phyloP scores from a whole-genome alignment of 2,888 invertebrate species.

The Lymantria dispar region DNA sequence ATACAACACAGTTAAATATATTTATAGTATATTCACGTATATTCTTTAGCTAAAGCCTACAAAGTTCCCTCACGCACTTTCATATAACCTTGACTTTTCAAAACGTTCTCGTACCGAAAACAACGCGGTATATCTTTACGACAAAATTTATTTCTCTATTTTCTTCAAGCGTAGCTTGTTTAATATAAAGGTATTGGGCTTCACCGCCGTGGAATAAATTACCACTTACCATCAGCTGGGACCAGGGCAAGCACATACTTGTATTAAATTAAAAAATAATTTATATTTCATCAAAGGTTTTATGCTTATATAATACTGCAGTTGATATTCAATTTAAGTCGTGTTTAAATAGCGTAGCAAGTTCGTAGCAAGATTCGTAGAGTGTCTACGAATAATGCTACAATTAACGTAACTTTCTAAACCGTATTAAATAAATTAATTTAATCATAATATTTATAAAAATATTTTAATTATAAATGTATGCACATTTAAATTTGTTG shows the following conservation, averaged over 20 bases:
- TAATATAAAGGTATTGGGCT: too few species aligned
- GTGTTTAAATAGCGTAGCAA: too few species aligned
- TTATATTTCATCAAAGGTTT: not conserved
- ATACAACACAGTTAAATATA: not conserved
- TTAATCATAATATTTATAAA: too few species aligned
- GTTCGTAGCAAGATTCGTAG: constrained; percentile 6
- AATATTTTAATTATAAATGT: not conserved
- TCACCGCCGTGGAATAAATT: too few species aligned
- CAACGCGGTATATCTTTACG: not conserved
- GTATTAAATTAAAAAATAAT: not conserved
- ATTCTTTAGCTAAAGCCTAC: constrained; percentile 2
- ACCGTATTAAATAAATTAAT: too few species aligned
- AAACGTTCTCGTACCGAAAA: not conserved
- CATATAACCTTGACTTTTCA: constrained; percentile 3
- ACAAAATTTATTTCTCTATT: not conserved
- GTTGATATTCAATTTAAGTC: not conserved
- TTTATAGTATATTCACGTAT: constrained; percentile 2
- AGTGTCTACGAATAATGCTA: constrained; percentile 6
- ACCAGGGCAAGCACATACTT: too few species aligned
- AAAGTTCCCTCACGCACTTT: constrained; percentile 1
- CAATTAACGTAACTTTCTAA: too few species aligned
- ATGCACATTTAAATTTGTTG: too few species aligned
- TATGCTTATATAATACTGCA: not conserved
- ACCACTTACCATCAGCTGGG: too few species aligned
- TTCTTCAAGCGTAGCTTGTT: not conserved